phyloP scores from a whole-genome alignment of 2,113 vertebrate genomes.

The Oplegnathus fasciatus region DNA sequence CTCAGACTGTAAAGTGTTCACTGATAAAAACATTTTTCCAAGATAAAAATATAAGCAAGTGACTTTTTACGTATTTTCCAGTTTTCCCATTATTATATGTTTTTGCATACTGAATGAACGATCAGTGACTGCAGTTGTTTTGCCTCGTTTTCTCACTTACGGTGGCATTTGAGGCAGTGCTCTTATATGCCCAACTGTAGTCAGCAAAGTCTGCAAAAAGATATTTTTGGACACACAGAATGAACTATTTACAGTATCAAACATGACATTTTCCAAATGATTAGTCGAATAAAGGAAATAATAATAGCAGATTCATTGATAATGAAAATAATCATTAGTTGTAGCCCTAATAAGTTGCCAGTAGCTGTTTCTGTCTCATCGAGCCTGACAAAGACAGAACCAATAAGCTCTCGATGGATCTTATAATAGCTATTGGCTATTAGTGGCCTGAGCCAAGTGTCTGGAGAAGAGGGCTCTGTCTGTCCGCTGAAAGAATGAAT shows the following conservation, averaged over 20 bases:
- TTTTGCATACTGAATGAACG: background rate
- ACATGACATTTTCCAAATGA: background rate
- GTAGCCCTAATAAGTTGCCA: background rate
- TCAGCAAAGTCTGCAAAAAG: background rate
- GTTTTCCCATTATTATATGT: background rate
- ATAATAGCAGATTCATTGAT: background rate
- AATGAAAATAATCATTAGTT: background rate
- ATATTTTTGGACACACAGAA: background rate
- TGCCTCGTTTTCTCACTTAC: background rate
- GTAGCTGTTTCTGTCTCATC: conserved; percentile 31
- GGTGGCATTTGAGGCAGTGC: background rate
- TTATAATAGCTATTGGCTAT: conserved; percentile 65
- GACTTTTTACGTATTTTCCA: background rate
- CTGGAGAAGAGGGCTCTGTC: conserved; percentile 77
- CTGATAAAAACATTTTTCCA: background rate
- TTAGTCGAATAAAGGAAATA: background rate
- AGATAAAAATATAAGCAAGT: background rate
- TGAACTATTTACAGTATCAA: background rate
- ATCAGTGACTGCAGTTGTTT: background rate
- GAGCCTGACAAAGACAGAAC: conserved; percentile 41
- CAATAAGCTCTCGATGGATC: conserved; percentile 48
- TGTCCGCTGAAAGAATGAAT: conserved; percentile 73
- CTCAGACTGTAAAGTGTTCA: background rate
- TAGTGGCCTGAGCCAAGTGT: conserved; percentile 60
- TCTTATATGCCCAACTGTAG: background rate